Conservation (phyloP, 1,140 invertebrate genomes). For the Halictus rubicundus region DNA sequence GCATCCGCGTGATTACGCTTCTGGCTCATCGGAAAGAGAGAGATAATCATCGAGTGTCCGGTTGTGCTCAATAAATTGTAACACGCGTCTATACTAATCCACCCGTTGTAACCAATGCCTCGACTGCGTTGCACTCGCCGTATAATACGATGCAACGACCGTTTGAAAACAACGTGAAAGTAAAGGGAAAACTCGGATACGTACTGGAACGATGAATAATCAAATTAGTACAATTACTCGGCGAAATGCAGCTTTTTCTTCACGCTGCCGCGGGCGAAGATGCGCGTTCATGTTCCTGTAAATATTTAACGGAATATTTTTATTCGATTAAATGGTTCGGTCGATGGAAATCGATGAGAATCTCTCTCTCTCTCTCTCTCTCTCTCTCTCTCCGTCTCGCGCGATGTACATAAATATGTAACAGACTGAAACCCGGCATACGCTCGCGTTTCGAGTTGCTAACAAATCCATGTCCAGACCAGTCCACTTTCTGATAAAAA, state of each 20-base stretch:
- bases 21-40: slow-evolving; percentile 12
- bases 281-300: no score
- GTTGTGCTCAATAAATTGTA: slow-evolving; percentile 24
- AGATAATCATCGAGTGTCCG: slow-evolving; percentile 11
- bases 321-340: not conserved
- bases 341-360: not conserved
- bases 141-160: not conserved
- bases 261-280: not conserved
- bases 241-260: not conserved
- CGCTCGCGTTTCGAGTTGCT: not conserved
- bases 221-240: not conserved
- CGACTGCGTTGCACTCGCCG: not conserved
- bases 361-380: no score
- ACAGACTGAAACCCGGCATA: no score
- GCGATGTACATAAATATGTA: not conserved
- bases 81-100: slow-evolving; percentile 21
- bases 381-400: no score
- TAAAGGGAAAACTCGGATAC: not conserved
- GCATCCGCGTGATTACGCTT: slow-evolving; percentile 19
- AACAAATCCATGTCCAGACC: no score
- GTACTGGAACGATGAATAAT: not conserved
- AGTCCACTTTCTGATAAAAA: not conserved
- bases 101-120: slow-evolving; percentile 4
- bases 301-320: not conserved
- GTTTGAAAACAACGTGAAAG: not conserved